phyloP scores from a whole-genome alignment of 1,140 invertebrate species.

The Hyles euphorbiae region DNA sequence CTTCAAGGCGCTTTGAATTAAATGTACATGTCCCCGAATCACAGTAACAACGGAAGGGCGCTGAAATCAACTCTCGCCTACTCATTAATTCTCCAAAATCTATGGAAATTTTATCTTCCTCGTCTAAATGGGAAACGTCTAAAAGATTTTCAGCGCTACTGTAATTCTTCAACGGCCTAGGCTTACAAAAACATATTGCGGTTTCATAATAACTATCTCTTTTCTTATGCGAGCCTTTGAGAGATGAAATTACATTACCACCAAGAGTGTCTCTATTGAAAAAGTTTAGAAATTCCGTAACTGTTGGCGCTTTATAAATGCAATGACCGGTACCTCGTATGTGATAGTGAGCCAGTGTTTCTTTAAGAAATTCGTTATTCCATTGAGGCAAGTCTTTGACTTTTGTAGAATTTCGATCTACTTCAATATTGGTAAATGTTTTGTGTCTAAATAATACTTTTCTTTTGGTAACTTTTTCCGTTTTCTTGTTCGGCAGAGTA shows the following conservation, averaged over 20 bases:
- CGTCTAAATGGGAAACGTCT: slow-evolving; percentile 36
- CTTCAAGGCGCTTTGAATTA: slow-evolving; percentile 52
- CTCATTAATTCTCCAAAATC: slow-evolving; percentile 48
- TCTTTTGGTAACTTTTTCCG: slow-evolving; percentile 35
- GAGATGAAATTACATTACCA: slow-evolving; percentile 44
- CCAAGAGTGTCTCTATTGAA: slow-evolving; percentile 67
- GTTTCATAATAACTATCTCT: slow-evolving; percentile 62
- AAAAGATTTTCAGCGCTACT: slow-evolving; percentile 66
- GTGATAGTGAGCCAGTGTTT: slow-evolving; percentile 63
- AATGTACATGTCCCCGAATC: slow-evolving; percentile 52
- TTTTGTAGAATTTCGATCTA: slow-evolving; percentile 57
- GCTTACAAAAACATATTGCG: slow-evolving; percentile 68
- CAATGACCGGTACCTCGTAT: slow-evolving; percentile 69
- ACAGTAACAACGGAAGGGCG: slow-evolving; percentile 68
- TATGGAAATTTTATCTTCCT: slow-evolving; percentile 47
- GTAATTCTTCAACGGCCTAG: slow-evolving; percentile 52
- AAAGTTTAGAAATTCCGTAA: slow-evolving; percentile 64
- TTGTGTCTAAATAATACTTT: slow-evolving; percentile 67
- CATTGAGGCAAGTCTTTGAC: slow-evolving; percentile 41
- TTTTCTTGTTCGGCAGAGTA: slow-evolving; percentile 57
- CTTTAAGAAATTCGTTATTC: slow-evolving; percentile 53
- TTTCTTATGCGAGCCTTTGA: slow-evolving; percentile 45
- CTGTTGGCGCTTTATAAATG: slow-evolving; percentile 60
- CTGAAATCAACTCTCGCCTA: slow-evolving; percentile 39
- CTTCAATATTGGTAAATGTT: slow-evolving; percentile 68